Conservation (phyloP, 2,797 vertebrate genomes). For the Coluber constrictor region DNA sequence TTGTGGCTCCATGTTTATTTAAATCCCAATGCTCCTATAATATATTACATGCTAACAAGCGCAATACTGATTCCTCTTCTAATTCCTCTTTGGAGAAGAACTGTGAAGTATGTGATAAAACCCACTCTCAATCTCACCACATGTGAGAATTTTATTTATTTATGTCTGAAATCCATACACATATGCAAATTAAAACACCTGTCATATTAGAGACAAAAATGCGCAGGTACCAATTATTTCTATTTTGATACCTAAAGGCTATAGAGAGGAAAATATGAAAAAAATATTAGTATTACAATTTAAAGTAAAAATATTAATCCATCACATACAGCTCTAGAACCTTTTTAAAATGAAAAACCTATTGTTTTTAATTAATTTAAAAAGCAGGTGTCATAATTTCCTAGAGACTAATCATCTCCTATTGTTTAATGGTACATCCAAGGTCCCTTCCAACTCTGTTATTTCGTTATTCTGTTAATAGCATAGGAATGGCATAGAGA, state of each 20-base stretch:
- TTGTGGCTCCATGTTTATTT: neutral
- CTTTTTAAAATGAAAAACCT: neutral
- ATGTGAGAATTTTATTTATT: neutral
- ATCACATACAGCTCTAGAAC: neutral
- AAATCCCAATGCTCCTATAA: neutral
- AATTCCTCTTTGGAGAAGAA: neutral
- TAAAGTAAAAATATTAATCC: neutral
- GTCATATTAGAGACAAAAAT: neutral
- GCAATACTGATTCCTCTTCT: neutral
- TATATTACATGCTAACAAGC: neutral
- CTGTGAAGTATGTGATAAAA: neutral
- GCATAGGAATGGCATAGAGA: neutral
- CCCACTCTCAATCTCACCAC: neutral
- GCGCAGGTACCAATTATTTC: neutral
- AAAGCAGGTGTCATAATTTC: neutral
- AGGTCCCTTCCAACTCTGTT: neutral
- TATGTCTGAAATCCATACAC: neutral
- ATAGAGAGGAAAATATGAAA: neutral
- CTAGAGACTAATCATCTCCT: neutral
- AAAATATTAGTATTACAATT: neutral
- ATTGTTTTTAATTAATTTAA: neutral
- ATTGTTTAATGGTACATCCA: neutral
- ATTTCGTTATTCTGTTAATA: neutral
- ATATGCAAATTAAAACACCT: neutral
- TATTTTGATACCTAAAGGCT: neutral